Evolutionary conservation across 2,888 invertebrate genomes (phyloP), one percentile per base, ranked within the genome.

Genomic region (Elysia crispata): DNA sequence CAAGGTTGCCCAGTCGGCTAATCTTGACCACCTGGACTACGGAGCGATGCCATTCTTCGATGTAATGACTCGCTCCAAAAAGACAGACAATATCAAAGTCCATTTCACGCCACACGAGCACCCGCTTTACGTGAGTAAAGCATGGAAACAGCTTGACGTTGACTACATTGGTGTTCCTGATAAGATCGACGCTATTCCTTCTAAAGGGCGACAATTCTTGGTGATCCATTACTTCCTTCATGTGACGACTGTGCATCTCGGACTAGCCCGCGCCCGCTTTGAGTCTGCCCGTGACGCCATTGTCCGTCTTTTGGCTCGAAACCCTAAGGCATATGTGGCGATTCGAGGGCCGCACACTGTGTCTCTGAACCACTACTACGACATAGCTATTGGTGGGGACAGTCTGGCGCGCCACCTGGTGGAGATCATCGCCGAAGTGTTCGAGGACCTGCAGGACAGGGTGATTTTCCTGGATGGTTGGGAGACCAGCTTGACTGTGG

Each of bases 41-140:
- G 49, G 57, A 0, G 20, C n/a, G 25, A 64, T 70, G 78, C 78
- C 78, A 11, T 23, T 28, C 25, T 25, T 25, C 11, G n/a, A 20
- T 60, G 60, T 60, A 5, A 3, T 8, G 18, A 64, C 64, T 18
- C 15, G 18, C 0, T 18, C 0, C 18, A 13, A 49, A 11, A 49
- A 20, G 64, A 20, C 11, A 15, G 49, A 50, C 5, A 25, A 23
- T 5, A 50, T 79, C 25, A 28, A 20, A 15, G 0, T 79, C 0
- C 62, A 13, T 5, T 72, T 73, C 30, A 73, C 64, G 1, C 78
- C 78, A n/a, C 49, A 72, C 25, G 78, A 79, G 50, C 64, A 73
- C 25, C 78, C 72, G 6, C 0, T 73, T 1, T 79, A 73, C 50
- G 23, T 66, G 11, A 8, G 28, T 6, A 28, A 54, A 54, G 3